Conservation (phyloP, 2,113 vertebrate genomes). For the Heptranchias perlo region DNA sequence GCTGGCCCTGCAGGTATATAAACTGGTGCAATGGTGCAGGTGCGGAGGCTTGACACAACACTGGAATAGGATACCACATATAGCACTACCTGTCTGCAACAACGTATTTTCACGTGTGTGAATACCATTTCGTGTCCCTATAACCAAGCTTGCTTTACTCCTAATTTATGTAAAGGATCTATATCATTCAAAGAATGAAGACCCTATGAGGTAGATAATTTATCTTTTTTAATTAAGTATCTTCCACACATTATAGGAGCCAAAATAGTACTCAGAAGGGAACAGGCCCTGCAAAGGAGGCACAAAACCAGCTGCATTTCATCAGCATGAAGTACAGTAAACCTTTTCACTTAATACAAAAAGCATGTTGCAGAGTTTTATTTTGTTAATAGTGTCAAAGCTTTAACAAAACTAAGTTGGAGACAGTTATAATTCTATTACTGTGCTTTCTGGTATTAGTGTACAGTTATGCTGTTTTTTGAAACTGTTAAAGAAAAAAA, state of each 20-base stretch:
- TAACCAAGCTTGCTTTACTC: neutral
- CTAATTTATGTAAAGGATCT: neutral
- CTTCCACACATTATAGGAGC: neutral
- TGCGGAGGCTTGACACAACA: neutral
- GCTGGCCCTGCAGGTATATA: neutral
- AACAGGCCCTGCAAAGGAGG: slow-evolving; percentile 6
- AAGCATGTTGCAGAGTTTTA: neutral
- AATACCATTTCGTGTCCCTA: neutral
- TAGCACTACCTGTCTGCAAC: neutral
- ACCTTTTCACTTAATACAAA: neutral
- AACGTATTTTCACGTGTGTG: neutral
- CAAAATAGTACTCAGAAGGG: neutral
- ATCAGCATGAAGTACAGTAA: neutral
- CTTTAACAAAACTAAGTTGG: too few species aligned
- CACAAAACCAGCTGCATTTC: slow-evolving; percentile 13
- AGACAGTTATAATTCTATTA: too few species aligned
- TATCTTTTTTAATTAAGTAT: neutral
- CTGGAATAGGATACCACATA: neutral
- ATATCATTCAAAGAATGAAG: neutral
- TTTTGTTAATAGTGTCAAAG: neutral
- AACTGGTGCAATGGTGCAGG: neutral
- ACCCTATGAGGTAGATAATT: neutral
- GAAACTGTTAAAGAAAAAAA: too few species aligned
- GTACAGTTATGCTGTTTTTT: too few species aligned
- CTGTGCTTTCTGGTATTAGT: too few species aligned